Conservation (phyloP, 2,797 vertebrate genomes). For the Ctenopoma kingsleyae region DNA sequence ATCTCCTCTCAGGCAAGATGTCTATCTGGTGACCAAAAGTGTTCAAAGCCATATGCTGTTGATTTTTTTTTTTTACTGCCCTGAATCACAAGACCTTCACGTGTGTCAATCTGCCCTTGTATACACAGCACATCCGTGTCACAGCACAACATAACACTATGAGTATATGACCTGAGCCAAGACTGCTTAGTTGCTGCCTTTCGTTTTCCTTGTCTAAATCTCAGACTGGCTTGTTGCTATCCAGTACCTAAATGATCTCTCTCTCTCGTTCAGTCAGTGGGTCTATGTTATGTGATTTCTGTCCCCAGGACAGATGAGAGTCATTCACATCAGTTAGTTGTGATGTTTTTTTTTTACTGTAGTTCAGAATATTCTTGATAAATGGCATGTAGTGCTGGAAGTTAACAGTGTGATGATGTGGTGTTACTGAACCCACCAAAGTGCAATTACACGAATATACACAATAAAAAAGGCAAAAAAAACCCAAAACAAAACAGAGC, state of each 20-base stretch:
- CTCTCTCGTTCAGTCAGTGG: background rate
- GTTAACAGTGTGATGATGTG: no score
- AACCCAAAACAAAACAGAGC: no score
- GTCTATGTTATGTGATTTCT: background rate
- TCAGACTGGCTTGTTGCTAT: constrained; percentile 32
- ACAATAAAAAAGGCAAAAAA: no score
- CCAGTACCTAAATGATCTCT: background rate
- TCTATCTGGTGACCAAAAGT: constrained; percentile 14
- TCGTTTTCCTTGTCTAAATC: constrained; percentile 48
- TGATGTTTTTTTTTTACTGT: constrained; percentile 46
- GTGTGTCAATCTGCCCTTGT: background rate
- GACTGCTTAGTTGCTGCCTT: constrained; percentile 42
- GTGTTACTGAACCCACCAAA: background rate
- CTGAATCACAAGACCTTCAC: background rate
- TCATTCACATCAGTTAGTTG: no score
- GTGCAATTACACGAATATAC: background rate
- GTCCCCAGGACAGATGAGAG: constrained; percentile 8
- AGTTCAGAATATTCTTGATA: constrained; percentile 11
- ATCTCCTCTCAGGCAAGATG: constrained; percentile 30
- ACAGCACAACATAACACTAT: constrained; percentile 25
- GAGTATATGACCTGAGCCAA: constrained; percentile 1
- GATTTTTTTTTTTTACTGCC: background rate
- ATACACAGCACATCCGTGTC: constrained; percentile 9
- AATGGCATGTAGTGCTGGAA: background rate
- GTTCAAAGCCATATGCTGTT: constrained; percentile 12